Evolutionary conservation across 2,888 invertebrate species (phyloP), one percentile per base, ranked within the genome.

Genomic region (Micoletzkya japonica): DNA sequence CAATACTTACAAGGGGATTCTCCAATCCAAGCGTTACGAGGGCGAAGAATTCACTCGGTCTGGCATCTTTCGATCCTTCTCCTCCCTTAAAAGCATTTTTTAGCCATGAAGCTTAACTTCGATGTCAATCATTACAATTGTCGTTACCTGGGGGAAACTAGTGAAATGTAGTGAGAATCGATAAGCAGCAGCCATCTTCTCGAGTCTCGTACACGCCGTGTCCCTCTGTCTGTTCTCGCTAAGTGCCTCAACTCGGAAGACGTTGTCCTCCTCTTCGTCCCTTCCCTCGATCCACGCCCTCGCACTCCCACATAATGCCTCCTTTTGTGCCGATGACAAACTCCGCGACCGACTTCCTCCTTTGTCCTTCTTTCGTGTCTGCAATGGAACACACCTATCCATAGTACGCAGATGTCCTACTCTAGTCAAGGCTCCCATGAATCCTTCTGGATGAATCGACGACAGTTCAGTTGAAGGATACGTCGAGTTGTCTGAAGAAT

Each of bases 21-120:
- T 81, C 79, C 30, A 83, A 71, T 28, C 82, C 82, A 7, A 83
- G 68, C 14, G 82, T 78, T 7, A 82, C 81, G 24, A 83, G 75
- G 2, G 75, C 74, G 24, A 77, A 79, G 56, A 76, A 74, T 24
- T 70, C 44, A 44, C 10, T 20, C 10, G 44, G 20, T 44, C 44
- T 10, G 10, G 10, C 44, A 14, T 20, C 44, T n/a, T n/a, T n/a
- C n/a, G n/a, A n/a, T 14, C 44, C 10, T 14, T 44, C 44, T 44
- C 44, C 44, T 44, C 44, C 44, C 44, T 44, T 20, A 44, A 44
- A 10, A 44, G 10, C 44, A 44, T 14, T 20, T 14, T 14, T 44
- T 20, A 44, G 20, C 20, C 44, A 44, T 14, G 10, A n/a, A n/a
- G n/a, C n/a, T n/a, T n/a, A n/a, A n/a, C n/a, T n/a, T n/a, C n/a